Conservation (phyloP, 2,888 invertebrate species). For the Chironomus tentans region DNA sequence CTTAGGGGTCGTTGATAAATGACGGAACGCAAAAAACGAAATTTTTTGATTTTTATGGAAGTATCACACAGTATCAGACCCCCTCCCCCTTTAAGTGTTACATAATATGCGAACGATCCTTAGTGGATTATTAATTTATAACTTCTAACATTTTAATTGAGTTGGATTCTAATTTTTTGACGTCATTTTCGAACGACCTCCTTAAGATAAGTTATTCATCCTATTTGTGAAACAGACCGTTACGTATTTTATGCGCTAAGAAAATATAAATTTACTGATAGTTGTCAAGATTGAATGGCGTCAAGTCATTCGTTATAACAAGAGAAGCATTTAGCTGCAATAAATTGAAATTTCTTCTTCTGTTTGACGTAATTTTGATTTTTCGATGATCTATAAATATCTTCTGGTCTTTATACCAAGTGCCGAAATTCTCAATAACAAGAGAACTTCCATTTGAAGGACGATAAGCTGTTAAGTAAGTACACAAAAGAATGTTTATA, state of each 20-base stretch:
- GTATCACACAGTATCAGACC: no score
- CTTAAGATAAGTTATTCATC: no score
- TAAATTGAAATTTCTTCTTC: conserved; percentile 44
- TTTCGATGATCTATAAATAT: conserved; percentile 28
- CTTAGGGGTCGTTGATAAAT: no score
- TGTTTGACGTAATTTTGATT: conserved; percentile 28
- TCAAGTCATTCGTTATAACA: conserved; percentile 52
- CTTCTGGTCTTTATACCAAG: conserved; percentile 26
- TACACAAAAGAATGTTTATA: conserved; percentile 29
- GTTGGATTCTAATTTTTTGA: no score
- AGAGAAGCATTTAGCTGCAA: conserved; percentile 47
- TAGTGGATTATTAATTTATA: no score
- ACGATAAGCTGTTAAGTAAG: conserved; percentile 22
- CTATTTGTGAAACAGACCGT: not conserved
- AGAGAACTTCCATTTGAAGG: conserved; percentile 19
- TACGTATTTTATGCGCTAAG: not conserved
- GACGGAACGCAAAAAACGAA: no score
- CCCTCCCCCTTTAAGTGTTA: no score
- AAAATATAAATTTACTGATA: conserved; percentile 44
- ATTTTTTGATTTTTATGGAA: no score
- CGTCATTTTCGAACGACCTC: not conserved
- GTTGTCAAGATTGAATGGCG: conserved; percentile 51
- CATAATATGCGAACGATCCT: no score
- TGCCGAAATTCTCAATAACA: conserved; percentile 29
- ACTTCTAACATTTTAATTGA: no score